Percentiles rank a stretch among this genome's conserved stretches.
phyloP scores from a whole-genome alignment of 2,113 vertebrate species.

The Odocoileus hemionus region DNA sequence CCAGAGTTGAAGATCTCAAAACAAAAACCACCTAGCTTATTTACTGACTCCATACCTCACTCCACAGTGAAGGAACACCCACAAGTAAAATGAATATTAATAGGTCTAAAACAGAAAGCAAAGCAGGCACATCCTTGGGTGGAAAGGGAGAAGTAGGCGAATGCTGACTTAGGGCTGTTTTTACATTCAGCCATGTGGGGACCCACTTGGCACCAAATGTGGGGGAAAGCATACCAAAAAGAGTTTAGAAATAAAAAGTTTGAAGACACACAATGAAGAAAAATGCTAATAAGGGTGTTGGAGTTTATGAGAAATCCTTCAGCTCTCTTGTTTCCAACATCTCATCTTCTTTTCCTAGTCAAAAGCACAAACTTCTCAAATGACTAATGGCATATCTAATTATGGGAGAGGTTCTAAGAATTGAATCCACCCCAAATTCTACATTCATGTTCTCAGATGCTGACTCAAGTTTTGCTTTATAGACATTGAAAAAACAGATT shows the following conservation, averaged over 20 bases:
- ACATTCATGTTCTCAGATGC: neutral
- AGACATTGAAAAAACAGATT: neutral
- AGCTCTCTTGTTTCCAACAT: neutral
- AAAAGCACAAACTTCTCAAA: neutral
- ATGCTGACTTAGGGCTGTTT: neutral
- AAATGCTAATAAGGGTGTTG: neutral
- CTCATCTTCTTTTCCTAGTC: neutral
- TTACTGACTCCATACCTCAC: neutral
- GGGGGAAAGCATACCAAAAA: neutral
- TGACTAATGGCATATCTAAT: neutral
- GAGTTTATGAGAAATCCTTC: neutral
- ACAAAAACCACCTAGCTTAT: neutral
- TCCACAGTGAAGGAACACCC: neutral
- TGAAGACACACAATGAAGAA: neutral
- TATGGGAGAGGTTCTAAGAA: neutral
- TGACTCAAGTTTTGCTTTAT: neutral
- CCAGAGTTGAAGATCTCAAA: neutral
- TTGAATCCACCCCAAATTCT: neutral
- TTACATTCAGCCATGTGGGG: neutral
- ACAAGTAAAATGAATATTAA: neutral
- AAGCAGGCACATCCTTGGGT: neutral
- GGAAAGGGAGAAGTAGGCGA: neutral
- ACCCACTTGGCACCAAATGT: neutral
- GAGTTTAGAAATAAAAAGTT: neutral
- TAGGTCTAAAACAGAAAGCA: neutral